Base-by-base conservation (phyloP, 2,888 invertebrate genomes). In the Hirtodrosophila histrioides region DNA sequence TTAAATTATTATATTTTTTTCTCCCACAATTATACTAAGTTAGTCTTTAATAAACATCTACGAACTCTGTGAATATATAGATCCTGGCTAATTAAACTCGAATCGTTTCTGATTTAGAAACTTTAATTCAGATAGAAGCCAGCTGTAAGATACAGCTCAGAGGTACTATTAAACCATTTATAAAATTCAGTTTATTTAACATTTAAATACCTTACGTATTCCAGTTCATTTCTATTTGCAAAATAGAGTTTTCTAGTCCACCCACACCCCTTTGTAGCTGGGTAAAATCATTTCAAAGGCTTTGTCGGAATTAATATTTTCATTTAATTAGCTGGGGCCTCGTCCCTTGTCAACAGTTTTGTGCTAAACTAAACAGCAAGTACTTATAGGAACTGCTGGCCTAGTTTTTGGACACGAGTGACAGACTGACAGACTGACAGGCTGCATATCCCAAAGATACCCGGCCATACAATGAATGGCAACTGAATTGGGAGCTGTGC, bases 241-340 rank as follows among this genome's bases (percentile, higher is more conserved):
- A 11, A 35, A 46, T 36, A 43, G 51, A 17, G 11, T 27, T n/a
- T n/a, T n/a, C 17, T 17, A 37, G 12, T 24, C 11, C 11, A 48
- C 9, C 31, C 45, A 12, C 35, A 8, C n/a, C 17, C 17, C 4
- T 27, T 9, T 37, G 8, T 0, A 4, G 1, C n/a, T 17, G 8
- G 12, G 10, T 11, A 4, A 39, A 45, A 50, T 10, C 8, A 40
- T 54, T 61, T 57, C 36, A 51, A 56, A 51, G 49, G 33, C 36
- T 11, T 35, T 55, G 49, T 40, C 41, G 56, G 61, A 67, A 66
- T 72, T 75, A 72, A 75, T 82, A 69, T 87, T 82, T 85, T 82
- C 73, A 75, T 84, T 82, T 78, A 81, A 82, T 87, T 87, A 82
- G 69, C 29, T 17, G 7, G 39, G 50, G 35, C 61, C 50, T 68